Evolutionary conservation across 2,113 vertebrate species (phyloP).

Genomic region (Ahaetulla prasina): DNA sequence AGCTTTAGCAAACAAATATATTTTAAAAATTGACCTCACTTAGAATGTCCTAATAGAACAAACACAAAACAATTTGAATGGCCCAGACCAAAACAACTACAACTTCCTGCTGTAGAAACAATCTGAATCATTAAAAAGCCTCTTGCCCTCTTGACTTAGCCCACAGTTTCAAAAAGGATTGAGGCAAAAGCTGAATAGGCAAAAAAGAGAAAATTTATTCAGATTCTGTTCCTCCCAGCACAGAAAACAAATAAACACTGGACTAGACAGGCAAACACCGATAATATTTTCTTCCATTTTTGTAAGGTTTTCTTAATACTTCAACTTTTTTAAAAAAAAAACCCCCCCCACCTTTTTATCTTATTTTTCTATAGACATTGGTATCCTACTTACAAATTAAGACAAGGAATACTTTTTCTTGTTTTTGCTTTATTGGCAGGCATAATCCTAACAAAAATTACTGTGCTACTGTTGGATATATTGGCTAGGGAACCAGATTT

Average conservation of each 20-base stretch:
- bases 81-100: background rate
- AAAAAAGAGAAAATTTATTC: background rate
- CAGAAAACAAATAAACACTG: background rate
- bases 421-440: background rate
- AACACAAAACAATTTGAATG: background rate
- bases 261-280: background rate
- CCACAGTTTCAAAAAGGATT: background rate
- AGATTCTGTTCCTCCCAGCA: background rate
- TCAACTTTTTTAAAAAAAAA: background rate
- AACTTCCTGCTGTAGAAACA: background rate
- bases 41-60: background rate
- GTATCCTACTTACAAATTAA: background rate
- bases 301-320: background rate
- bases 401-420: background rate
- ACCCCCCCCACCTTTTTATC: background rate
- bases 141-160: background rate
- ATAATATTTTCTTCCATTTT: background rate
- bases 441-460: background rate
- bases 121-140: background rate
- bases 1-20: background rate
- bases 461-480: background rate
- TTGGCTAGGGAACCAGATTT: background rate
- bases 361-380: background rate
- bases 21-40: background rate
- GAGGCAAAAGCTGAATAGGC: background rate